A percentile compares a stretch with the other conserved stretches of the same genome.
These are phyloP conservation scores for Siniperca obscura DNA, from an alignment of 2,797 vertebrate species.

Conservation along the genomic window DNA sequence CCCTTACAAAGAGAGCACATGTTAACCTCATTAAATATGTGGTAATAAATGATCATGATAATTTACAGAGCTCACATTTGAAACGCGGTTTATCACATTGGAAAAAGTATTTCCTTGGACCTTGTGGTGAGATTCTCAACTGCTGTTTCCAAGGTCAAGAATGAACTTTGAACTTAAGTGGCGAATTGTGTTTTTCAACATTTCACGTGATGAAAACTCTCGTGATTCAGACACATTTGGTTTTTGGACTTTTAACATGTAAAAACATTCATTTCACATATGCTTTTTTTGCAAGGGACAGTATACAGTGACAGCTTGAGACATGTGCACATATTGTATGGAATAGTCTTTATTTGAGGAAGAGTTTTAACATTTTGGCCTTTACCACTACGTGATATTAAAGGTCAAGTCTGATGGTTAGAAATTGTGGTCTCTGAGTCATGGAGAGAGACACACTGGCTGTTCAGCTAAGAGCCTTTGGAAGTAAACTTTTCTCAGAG, in stretches of 20 bases:
- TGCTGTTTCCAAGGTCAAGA: neutral
- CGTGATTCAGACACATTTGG: neutral
- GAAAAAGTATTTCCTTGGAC: neutral
- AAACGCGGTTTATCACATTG: neutral
- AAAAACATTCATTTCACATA: neutral
- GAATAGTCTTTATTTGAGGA: neutral
- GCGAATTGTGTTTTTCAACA: too few species aligned
- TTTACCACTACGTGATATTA: constrained; percentile 22
- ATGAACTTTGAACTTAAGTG: neutral
- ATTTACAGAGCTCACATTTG: neutral
- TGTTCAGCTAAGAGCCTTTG: constrained; percentile 28
- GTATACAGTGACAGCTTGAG: neutral
- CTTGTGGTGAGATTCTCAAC: neutral
- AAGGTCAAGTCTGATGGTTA: constrained; percentile 50
- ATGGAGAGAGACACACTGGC: constrained; percentile 13
- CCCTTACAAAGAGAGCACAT: neutral
- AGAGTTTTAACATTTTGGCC: constrained; percentile 24
- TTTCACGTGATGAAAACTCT: neutral
- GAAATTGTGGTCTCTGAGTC: constrained; percentile 18
- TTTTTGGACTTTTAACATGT: neutral
- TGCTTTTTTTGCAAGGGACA: neutral
- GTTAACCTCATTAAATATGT: neutral
- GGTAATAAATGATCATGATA: neutral
- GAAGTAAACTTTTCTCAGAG: constrained; percentile 16
- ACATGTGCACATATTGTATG: neutral